Percentiles rank a stretch among this genome's conserved stretches.
Conservation (phyloP, 2,888 invertebrate species). For the Agrenia bidenticulata region DNA sequence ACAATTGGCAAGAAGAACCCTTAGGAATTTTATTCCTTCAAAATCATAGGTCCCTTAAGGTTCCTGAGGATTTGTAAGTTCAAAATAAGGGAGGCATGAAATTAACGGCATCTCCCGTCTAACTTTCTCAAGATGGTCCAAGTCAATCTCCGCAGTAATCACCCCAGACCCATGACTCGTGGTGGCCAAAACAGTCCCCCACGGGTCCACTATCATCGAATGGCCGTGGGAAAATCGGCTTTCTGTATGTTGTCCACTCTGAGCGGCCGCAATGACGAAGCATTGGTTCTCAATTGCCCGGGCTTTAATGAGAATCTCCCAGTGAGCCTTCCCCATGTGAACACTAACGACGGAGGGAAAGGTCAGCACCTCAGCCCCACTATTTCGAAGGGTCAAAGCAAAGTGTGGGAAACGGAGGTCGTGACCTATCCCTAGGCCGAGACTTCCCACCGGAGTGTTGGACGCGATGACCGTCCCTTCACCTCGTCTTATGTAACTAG, state of each 20-base stretch:
- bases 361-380: constrained; percentile 81
- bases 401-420: constrained; percentile 91
- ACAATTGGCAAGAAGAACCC: too few relatives aligned
- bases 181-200: constrained; percentile 84
- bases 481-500: constrained; percentile 75
- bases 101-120: constrained; percentile 89
- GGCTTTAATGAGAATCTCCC: constrained; percentile 83
- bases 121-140: constrained; percentile 63
- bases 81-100: too few relatives aligned
- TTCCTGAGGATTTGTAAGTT: too few relatives aligned
- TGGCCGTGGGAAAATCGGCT: constrained; percentile 90
- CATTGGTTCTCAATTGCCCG: constrained; percentile 96
- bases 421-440: constrained; percentile 79
- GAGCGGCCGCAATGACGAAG: constrained; percentile 92
- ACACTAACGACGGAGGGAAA: constrained; percentile 94
- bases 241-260: constrained; percentile 80
- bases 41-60: too few relatives aligned
- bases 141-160: constrained; percentile 72
- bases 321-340: constrained; percentile 87
- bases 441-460: constrained; percentile 74
- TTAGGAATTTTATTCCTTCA: too few relatives aligned
- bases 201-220: constrained; percentile 85
- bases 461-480: constrained; percentile 71
- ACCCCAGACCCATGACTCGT: constrained; percentile 64
- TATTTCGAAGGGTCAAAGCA: constrained; percentile 69